A percentile compares a stretch with the other conserved stretches of the same genome.
These are phyloP conservation scores for Pterois miles DNA, from an alignment of 2,797 vertebrate genomes.

Conservation along the genomic window DNA sequence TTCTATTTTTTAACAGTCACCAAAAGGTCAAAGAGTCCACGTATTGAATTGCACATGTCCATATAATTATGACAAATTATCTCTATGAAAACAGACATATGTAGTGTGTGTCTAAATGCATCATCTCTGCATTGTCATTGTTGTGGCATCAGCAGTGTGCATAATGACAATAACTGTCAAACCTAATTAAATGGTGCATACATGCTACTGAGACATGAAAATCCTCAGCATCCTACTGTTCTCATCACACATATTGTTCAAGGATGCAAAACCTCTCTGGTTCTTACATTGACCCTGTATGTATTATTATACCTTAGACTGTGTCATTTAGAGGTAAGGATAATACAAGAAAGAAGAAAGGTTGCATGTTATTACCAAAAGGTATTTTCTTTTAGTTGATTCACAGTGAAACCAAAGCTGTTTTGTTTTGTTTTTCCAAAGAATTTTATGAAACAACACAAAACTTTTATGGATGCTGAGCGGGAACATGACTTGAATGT, in stretches of 20 bases:
- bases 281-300: slow-evolving; percentile 4
- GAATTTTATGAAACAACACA: not conserved
- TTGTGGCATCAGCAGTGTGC: not conserved
- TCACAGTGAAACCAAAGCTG: slow-evolving; percentile 46
- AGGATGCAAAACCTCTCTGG: not conserved
- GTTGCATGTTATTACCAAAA: slow-evolving; percentile 58
- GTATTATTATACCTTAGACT: not conserved
- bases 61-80: not conserved
- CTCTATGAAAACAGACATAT: slow-evolving; percentile 1
- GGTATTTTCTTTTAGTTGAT: slow-evolving; percentile 27
- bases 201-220: not conserved
- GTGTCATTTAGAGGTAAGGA: not conserved
- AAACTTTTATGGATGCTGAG: slow-evolving; percentile 5
- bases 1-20: slow-evolving; percentile 20
- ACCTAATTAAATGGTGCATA: slow-evolving; percentile 11
- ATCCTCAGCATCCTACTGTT: not conserved
- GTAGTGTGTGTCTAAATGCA: not conserved
- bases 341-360: not conserved
- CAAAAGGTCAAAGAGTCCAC: not conserved
- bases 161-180: not conserved
- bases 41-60: not conserved
- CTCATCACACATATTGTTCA: not conserved
- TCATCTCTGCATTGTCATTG: not conserved
- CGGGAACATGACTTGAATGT: slow-evolving; percentile 24
- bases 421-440: not conserved